Base-by-base conservation (phyloP, 2,888 invertebrate genomes). In the Hirtodrosophila confusa region DNA sequence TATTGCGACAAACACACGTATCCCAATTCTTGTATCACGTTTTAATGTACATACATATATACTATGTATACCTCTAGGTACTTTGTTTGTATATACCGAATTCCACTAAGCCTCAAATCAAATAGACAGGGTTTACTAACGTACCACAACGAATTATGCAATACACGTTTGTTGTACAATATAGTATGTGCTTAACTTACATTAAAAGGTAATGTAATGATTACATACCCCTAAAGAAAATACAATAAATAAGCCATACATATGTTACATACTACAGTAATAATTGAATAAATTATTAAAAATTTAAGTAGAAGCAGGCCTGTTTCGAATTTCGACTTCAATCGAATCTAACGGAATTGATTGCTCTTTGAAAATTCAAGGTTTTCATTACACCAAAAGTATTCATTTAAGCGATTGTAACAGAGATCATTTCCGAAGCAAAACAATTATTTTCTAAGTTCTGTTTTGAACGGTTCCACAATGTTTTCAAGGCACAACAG, bases 121-220 rank as follows among this genome's bases (percentile, higher is more conserved):
- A 73, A 69, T 64, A 57, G 39, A 56, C 58, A 29, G 17, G 17
- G 17, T 9, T 53, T 27, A 48, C 63, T 60, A 73, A 47, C 78
- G 47, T 55, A 63, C 48, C 65, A 75, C 57, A 65, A 41, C 27
- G 39, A 49, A 66, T 79, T 78, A 72, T 71, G 79, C 69, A 85
- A 82, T 68, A 11, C 43, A 49, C 39, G 40, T 64, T 65, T 57
- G 53, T 58, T 58, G 41, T 63, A 69, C 56, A 62, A 58, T 60
- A 61, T 40, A 5, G 3, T 31, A 7, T 31, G 31, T 31, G 8
- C 6, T 64, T 39, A 40, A 56, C 41, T 53, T 24, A 23, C 41
- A 33, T 60, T 56, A 1, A 1, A 17, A 17, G 17, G 17, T 17
- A 17, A 17, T 17, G 1, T 17, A 5, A 27, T 27, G 5, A 27